Percentiles rank a stretch among this genome's conserved stretches.
Conservation (phyloP, 2,888 invertebrate genomes). For the Gibbula magus region DNA sequence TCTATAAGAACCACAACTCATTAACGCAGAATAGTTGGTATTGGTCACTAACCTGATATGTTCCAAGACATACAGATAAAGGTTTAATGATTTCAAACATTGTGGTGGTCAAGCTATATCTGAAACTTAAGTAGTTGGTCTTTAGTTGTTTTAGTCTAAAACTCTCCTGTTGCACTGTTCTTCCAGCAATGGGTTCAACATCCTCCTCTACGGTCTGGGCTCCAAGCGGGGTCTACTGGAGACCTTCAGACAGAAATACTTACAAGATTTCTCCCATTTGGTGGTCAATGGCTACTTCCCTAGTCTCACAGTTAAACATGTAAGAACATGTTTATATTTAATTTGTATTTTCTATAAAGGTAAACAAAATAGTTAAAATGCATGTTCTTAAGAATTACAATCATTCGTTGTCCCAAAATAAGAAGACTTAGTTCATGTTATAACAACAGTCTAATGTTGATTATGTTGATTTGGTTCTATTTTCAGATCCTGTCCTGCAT, state of each 20-base stretch:
- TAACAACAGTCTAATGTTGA: no score
- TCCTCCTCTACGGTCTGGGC: slow-evolving; percentile 91
- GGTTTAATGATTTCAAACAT: no score
- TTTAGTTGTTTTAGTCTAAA: no score
- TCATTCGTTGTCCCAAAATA: no score
- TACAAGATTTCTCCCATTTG: slow-evolving; percentile 82
- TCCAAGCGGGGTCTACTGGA: slow-evolving; percentile 88
- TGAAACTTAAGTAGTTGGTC: no score
- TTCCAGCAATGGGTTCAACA: slow-evolving; percentile 87
- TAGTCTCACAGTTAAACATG: slow-evolving; percentile 88
- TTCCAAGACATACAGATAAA: no score
- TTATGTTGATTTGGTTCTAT: slow-evolving; percentile 6
- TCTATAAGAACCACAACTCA: no score
- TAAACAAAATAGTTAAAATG: no score
- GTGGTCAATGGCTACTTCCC: slow-evolving; percentile 95
- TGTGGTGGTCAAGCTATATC: no score
- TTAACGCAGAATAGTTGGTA: no score
- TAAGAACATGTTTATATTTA: slow-evolving; percentile 63
- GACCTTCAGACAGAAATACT: slow-evolving; percentile 82
- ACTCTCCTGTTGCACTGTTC: neutral
- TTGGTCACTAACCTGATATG: no score
- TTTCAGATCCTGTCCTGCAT: slow-evolving; percentile 69
- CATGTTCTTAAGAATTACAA: neutral
- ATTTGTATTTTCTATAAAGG: neutral
- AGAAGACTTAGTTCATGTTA: no score